These are phyloP conservation scores for Muscidifurax raptorellus DNA, from an alignment of 1,140 invertebrate species.

Conservation along the genomic window DNA sequence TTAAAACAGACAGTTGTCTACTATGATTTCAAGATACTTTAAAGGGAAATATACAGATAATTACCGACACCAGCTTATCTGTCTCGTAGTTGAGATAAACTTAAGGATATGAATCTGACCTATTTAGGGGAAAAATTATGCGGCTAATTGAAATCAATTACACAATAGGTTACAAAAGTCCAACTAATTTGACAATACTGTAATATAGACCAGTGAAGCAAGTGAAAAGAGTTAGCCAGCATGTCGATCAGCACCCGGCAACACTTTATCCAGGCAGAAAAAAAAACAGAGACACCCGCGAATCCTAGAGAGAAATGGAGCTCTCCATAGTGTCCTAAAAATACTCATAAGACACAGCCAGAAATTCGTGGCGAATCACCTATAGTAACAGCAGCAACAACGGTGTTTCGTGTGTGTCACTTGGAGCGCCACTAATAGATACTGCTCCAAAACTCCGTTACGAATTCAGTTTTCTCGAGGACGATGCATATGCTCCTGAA, in stretches of 20 bases:
- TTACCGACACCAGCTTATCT: not conserved
- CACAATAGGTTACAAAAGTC: not conserved
- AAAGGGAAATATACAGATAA: not conserved
- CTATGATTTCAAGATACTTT: not conserved
- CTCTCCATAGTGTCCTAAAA: constrained; percentile 11
- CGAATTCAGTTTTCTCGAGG: not conserved
- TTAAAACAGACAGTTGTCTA: not conserved
- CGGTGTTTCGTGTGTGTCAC: not conserved
- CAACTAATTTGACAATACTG: not conserved
- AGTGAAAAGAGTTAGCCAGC: not conserved
- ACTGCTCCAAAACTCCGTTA: not conserved
- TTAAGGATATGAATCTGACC: not conserved
- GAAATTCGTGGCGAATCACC: constrained; percentile 19
- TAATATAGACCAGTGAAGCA: not conserved
- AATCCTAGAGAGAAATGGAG: not conserved
- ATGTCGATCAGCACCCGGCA: not conserved
- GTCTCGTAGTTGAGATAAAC: not conserved
- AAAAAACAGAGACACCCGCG: not conserved
- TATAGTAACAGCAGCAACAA: not conserved
- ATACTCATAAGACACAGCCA: not conserved
- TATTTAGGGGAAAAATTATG: not conserved
- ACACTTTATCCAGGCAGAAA: not conserved
- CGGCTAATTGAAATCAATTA: not conserved
- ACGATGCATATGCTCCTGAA: not conserved
- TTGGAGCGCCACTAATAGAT: not conserved